These are phyloP conservation scores for Varanus komodoensis DNA, from an alignment of 2,113 vertebrate species.

Conservation along the genomic window DNA sequence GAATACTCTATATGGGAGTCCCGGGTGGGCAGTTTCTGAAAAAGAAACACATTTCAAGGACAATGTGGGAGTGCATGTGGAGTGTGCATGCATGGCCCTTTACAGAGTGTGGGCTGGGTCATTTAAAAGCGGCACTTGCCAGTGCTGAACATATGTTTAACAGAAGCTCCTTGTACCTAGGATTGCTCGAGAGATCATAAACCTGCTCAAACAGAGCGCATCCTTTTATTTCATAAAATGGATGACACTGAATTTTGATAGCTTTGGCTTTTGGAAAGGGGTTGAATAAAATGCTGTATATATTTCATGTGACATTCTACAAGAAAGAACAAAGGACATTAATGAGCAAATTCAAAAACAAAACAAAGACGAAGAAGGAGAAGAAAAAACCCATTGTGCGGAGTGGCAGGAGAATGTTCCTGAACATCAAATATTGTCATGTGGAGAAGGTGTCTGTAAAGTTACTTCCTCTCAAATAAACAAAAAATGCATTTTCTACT, in stretches of 20 bases:
- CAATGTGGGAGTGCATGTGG: not conserved
- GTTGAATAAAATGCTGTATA: constrained; percentile 79
- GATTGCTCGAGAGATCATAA: constrained; percentile 71
- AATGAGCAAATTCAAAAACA: constrained; percentile 71
- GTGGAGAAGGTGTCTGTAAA: constrained; percentile 70
- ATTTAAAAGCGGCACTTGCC: constrained; percentile 76
- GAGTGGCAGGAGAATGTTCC: constrained; percentile 79
- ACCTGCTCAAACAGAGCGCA: constrained; percentile 71
- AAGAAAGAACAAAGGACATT: constrained; percentile 78
- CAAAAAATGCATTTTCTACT: constrained; percentile 43
- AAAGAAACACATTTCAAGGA: constrained; percentile 2
- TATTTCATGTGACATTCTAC: constrained; percentile 79
- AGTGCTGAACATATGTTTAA: constrained; percentile 73
- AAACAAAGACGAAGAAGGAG: constrained; percentile 59
- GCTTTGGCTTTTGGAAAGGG: constrained; percentile 82
- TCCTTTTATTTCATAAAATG: constrained; percentile 79
- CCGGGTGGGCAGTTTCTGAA: not conserved
- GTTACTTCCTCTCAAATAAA: constrained; percentile 65
- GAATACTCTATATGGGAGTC: not conserved
- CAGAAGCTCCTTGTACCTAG: constrained; percentile 75
- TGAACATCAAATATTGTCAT: constrained; percentile 75
- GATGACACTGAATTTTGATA: constrained; percentile 81
- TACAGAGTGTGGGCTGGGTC: not conserved
- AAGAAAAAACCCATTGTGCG: constrained; percentile 72
- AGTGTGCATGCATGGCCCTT: constrained; percentile 19